Evolutionary conservation across 64 coral and sea anemone genomes (phyloP), one percentile per base, ranked within the genome.

Genomic region (Pocillopora damicornis): DNA sequence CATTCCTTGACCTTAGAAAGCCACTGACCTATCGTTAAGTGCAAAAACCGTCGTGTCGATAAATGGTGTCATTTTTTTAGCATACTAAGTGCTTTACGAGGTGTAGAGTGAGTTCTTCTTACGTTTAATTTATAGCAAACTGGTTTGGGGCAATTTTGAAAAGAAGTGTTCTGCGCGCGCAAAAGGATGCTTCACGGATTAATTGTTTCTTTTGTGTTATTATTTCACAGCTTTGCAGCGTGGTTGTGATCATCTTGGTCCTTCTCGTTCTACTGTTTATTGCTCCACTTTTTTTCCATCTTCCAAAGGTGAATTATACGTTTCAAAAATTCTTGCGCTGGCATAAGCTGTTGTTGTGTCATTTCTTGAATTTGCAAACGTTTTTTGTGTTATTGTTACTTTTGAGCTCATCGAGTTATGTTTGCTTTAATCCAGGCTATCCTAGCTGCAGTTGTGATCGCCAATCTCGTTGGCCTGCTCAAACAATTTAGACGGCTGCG

Each of bases 391-490:
- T n/a, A 71, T 71, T 23, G n/a, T 71, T 71, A 9, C 18, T 63
- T 63, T 71, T 71, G 9, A 25, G 4, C 11, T 0, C 25, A 11
- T 23, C 1, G 0, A 8, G 9, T n/a, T 25, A 71, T 23, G 11
- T 71, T 71, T 57, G 37, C 66, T 68, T 13, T 37, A 7, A 77
- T 91, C 13, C 42, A 96, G 94, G 90, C 94, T 37, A 88, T 96
- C 42, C 58, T 96, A 67, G 94, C 90, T 11, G 81, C 94, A 58
- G 76, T 96, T 9, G 91, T 96, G 80, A 96, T 96, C 45, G 94
- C 94, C 10, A 96, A 96, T 57, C 91, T 96, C 14, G 60, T 92
- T 81, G 94, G 94, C 37, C 82, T 96, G 1, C 82, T 96, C 57
- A 96, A 74, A 37, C 94, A 96, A 58, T 96, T 96, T 91, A 75